A percentile compares a stretch with the other conserved stretches of the same genome.
Conservation (phyloP, 92 coral and sea anemone species). For the Paramuricea clavata region DNA sequence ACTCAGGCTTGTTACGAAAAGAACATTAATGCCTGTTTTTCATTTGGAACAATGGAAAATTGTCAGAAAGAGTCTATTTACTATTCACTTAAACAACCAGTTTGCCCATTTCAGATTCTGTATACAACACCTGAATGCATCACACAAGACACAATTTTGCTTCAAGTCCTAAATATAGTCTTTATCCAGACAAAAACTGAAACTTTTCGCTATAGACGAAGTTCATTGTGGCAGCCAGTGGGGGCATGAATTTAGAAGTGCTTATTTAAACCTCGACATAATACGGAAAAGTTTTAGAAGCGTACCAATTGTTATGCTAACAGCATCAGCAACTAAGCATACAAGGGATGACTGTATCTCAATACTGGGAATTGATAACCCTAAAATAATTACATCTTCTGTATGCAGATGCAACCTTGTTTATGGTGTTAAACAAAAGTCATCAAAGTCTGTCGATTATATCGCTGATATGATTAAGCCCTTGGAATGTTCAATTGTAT, state of each 20-base stretch:
- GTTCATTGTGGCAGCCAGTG: slow-evolving; percentile 98
- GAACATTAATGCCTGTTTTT: slow-evolving; percentile 65
- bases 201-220: slow-evolving; percentile 92
- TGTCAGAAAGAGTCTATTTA: too few species aligned
- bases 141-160: slow-evolving; percentile 86
- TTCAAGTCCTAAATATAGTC: slow-evolving; percentile 68
- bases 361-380: background rate
- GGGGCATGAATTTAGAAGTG: slow-evolving; percentile 99
- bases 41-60: slow-evolving; percentile 85
- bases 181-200: slow-evolving; percentile 73
- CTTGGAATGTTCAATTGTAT: slow-evolving; percentile 42
- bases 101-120: slow-evolving; percentile 77
- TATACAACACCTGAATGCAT: slow-evolving; percentile 96
- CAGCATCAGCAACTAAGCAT: slow-evolving; percentile 90
- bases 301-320: slow-evolving; percentile 84
- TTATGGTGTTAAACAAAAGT: slow-evolving; percentile 7
- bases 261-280: slow-evolving; percentile 82
- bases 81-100: slow-evolving; percentile 75
- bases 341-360: background rate
- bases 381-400: slow-evolving; percentile 12
- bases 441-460: background rate
- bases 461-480: slow-evolving; percentile 14
- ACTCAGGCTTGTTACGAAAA: slow-evolving; percentile 73
- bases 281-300: slow-evolving; percentile 68
- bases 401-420: slow-evolving; percentile 9